Evolutionary conservation across 2,888 invertebrate genomes (phyloP).

Genomic region (Empis livida): DNA sequence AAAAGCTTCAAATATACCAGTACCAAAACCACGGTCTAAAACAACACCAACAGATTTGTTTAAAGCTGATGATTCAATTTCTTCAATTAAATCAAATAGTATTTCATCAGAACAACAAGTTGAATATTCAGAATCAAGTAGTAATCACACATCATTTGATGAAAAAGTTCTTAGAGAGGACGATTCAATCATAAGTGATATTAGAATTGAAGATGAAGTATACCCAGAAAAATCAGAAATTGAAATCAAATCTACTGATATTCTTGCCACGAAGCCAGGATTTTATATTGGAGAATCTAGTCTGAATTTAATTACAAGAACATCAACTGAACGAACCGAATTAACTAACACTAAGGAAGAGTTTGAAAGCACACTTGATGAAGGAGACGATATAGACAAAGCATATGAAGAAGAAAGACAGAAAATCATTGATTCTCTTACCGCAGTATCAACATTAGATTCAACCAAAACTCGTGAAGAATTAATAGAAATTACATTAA

Average conservation of each 20-base stretch:
- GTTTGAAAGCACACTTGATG: slow-evolving; percentile 6
- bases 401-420: too few relatives aligned
- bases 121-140: slow-evolving; percentile 13
- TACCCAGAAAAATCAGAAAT: neutral
- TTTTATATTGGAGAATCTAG: slow-evolving; percentile 37
- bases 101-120: slow-evolving; percentile 13
- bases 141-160: slow-evolving; percentile 7
- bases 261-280: slow-evolving; percentile 21
- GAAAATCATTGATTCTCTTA: too few relatives aligned
- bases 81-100: slow-evolving; percentile 8
- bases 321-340: slow-evolving; percentile 14
- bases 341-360: slow-evolving; percentile 13
- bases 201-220: slow-evolving; percentile 8
- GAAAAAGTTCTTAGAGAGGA: slow-evolving; percentile 9
- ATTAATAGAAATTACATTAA: too few relatives aligned
- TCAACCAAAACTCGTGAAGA: too few relatives aligned
- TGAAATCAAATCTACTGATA: too few relatives aligned
- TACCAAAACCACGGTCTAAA: slow-evolving; percentile 31
- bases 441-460: too few relatives aligned
- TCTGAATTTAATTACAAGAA: slow-evolving; percentile 30
- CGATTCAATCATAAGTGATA: slow-evolving; percentile 10
- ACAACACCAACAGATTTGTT: slow-evolving; percentile 23
- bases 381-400: slow-evolving; percentile 4
- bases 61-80: slow-evolving; percentile 13
- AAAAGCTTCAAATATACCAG: slow-evolving; percentile 15